A percentile compares a stretch with the other conserved stretches of the same genome.
Conservation (phyloP, 2,113 vertebrate genomes). For the Gymnarchus niloticus region DNA sequence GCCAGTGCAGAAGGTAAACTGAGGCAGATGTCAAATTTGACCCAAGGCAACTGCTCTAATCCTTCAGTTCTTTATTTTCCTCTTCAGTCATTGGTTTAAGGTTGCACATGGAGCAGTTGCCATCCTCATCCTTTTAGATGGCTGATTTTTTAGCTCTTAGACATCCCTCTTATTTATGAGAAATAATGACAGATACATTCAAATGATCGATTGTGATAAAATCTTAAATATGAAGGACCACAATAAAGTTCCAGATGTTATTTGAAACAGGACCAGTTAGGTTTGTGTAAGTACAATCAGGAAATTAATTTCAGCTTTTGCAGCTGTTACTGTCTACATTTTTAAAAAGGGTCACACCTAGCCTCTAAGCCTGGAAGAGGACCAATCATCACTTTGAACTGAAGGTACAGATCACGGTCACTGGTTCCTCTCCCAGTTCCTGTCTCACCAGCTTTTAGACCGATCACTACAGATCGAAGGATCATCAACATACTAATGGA, state of each 20-base stretch:
- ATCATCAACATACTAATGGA: not conserved
- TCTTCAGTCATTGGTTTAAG: not conserved
- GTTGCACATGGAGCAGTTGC: not conserved
- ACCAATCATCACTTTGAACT: not conserved
- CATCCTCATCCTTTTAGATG: not conserved
- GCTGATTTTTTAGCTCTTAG: not conserved
- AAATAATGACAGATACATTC: not conserved
- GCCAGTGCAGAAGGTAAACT: conserved; percentile 62
- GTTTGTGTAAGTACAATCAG: not conserved
- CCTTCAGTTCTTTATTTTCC: not conserved
- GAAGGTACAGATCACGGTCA: not conserved
- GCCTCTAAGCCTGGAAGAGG: too few relatives aligned
- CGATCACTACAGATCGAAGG: not conserved
- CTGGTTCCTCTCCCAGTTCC: not conserved
- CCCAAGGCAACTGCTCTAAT: not conserved
- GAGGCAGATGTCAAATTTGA: not conserved
- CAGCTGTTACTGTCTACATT: not conserved
- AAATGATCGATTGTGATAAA: not conserved
- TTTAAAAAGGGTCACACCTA: not conserved
- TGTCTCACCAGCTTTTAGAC: not conserved
- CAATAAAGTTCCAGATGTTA: not conserved
- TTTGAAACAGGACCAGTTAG: not conserved
- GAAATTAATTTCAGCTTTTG: not conserved
- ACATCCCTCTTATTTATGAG: not conserved
- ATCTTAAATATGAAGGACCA: not conserved